A percentile compares a stretch with the other conserved stretches of the same genome.
Evolutionary conservation across 2,113 vertebrate species (phyloP).

Genomic region (Sapajus apella): DNA sequence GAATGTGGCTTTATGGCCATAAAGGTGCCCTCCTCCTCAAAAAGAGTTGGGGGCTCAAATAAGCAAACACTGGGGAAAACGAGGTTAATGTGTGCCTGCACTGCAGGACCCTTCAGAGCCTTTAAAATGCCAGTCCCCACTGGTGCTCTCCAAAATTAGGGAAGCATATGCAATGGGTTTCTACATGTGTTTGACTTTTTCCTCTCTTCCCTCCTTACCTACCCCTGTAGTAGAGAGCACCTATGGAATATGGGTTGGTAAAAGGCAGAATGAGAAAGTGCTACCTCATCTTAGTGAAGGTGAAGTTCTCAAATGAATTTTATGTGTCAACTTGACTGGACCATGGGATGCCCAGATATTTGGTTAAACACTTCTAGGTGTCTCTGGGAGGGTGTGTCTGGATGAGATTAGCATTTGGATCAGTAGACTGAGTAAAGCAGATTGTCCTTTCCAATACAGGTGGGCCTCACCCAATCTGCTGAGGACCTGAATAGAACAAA

Average conservation of each 20-base stretch:
- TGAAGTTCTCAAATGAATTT: background rate
- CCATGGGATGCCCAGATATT: background rate
- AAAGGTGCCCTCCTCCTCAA: background rate
- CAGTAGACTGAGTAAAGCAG: background rate
- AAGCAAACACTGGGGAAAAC: background rate
- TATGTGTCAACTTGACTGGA: background rate
- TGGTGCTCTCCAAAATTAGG: background rate
- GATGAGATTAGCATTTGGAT: background rate
- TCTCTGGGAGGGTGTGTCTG: background rate
- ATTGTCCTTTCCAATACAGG: background rate
- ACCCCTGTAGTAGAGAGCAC: background rate
- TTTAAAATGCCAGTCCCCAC: background rate
- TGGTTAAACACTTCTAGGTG: background rate
- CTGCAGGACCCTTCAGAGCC: background rate
- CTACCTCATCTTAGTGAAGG: background rate
- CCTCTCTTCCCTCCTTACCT: background rate
- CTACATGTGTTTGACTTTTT: background rate
- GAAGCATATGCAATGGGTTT: background rate
- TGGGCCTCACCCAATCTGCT: background rate
- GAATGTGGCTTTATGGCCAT: background rate
- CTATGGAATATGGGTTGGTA: background rate
- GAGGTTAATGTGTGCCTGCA: background rate
- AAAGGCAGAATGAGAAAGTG: background rate
- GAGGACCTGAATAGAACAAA: background rate
- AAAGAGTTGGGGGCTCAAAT: background rate